These are phyloP conservation scores for Phycodurus eques DNA, from an alignment of 2,113 vertebrate species.

Conservation along the genomic window DNA sequence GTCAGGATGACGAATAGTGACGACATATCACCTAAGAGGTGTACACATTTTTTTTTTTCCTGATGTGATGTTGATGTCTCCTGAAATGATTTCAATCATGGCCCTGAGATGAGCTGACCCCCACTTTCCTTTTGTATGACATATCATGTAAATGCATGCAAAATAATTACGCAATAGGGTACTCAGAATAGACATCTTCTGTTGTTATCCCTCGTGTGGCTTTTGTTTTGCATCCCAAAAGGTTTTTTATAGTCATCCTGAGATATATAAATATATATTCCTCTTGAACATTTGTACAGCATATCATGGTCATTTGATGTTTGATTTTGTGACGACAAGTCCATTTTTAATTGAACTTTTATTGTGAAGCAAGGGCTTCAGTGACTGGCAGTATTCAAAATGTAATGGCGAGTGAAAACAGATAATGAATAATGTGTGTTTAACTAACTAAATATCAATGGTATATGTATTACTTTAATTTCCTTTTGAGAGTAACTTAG, in stretches of 20 bases:
- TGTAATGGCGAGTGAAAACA: slow-evolving; percentile 68
- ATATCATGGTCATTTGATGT: slow-evolving; percentile 69
- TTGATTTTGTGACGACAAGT: slow-evolving; percentile 58
- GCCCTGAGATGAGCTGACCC: slow-evolving; percentile 64
- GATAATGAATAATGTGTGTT: slow-evolving; percentile 69
- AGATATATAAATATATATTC: slow-evolving; percentile 31
- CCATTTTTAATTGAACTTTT: slow-evolving; percentile 69
- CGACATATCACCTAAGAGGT: slow-evolving; percentile 80
- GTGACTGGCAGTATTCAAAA: slow-evolving; percentile 74
- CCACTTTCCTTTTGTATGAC: slow-evolving; percentile 68
- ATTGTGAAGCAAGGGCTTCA: slow-evolving; percentile 72
- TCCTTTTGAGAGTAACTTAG: slow-evolving; percentile 81
- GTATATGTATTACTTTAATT: slow-evolving; percentile 72
- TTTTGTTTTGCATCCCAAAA: slow-evolving; percentile 74
- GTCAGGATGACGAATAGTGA: slow-evolving; percentile 81
- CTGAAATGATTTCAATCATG: slow-evolving; percentile 67
- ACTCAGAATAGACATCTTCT: slow-evolving; percentile 73
- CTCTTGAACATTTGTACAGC: slow-evolving; percentile 77
- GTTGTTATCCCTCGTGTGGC: slow-evolving; percentile 71
- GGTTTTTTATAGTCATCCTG: slow-evolving; percentile 64
- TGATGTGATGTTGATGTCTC: slow-evolving; percentile 93
- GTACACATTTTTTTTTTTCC: slow-evolving; percentile 83
- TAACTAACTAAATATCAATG: slow-evolving; percentile 66
- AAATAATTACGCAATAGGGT: slow-evolving; percentile 76
- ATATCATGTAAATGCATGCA: slow-evolving; percentile 81